phyloP scores from a whole-genome alignment of 92 coral and sea anemone species.

The Meandrina meandrites region DNA sequence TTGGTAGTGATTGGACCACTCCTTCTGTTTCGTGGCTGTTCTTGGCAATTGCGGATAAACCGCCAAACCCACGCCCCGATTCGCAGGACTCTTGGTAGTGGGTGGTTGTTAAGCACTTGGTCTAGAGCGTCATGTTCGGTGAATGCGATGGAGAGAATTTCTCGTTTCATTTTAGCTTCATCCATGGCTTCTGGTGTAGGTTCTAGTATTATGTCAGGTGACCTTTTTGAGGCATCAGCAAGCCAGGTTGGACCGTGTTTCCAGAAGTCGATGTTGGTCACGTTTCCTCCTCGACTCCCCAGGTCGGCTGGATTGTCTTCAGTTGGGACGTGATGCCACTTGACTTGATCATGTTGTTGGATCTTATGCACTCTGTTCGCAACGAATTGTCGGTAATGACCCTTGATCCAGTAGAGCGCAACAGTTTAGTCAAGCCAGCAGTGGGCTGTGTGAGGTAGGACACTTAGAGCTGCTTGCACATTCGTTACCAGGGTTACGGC shows the following conservation, averaged over 20 bases:
- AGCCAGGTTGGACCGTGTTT: slow-evolving; percentile 51
- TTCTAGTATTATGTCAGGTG: slow-evolving; percentile 35
- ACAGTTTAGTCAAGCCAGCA: slow-evolving; percentile 47
- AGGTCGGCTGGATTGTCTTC: slow-evolving; percentile 42
- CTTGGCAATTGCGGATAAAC: slow-evolving; percentile 38
- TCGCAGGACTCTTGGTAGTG: slow-evolving; percentile 23
- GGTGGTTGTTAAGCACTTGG: slow-evolving; percentile 5
- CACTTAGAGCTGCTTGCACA: slow-evolving; percentile 41
- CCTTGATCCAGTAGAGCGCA: slow-evolving; percentile 57
- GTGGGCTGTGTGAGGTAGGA: slow-evolving; percentile 28
- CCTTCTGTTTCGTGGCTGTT: not conserved
- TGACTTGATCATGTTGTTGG: slow-evolving; percentile 47
- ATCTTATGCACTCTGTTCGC: slow-evolving; percentile 55
- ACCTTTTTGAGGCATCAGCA: slow-evolving; percentile 30
- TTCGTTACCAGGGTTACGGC: slow-evolving; percentile 48
- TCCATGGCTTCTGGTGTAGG: slow-evolving; percentile 42
- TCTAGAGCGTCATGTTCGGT: slow-evolving; percentile 6
- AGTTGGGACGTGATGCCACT: slow-evolving; percentile 59
- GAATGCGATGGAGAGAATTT: slow-evolving; percentile 24
- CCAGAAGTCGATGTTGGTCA: slow-evolving; percentile 33
- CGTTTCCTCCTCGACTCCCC: slow-evolving; percentile 50
- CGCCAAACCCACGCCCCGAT: slow-evolving; percentile 57
- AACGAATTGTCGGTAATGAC: slow-evolving; percentile 43
- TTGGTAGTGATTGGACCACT: slow-evolving; percentile 46
- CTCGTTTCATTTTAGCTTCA: slow-evolving; percentile 46